Evolutionary conservation across 2,113 vertebrate genomes (phyloP).

Genomic region (Coturnix japonica): DNA sequence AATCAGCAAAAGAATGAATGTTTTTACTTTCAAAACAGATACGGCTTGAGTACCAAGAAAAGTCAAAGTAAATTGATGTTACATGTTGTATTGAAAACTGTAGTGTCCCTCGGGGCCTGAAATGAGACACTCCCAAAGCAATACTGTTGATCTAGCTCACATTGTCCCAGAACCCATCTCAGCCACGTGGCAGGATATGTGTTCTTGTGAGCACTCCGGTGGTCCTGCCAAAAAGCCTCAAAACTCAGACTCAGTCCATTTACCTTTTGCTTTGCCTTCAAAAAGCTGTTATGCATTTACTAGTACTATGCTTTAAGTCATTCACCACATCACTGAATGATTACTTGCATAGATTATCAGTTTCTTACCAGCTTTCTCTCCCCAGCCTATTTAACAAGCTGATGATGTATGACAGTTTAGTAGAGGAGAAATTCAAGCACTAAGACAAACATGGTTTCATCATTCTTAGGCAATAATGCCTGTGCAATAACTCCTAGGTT

Average conservation of each 20-base stretch:
- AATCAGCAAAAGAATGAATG: not conserved
- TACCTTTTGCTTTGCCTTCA: not conserved
- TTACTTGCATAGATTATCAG: not conserved
- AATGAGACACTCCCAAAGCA: conserved; percentile 82
- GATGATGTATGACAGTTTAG: not conserved
- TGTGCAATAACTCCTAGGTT: not conserved
- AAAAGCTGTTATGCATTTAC: not conserved
- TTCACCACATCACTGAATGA: not conserved
- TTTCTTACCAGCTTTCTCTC: not conserved
- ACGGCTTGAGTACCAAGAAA: not conserved
- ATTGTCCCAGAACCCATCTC: not conserved
- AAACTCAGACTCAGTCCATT: not conserved
- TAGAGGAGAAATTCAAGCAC: not conserved
- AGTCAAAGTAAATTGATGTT: rapidly evolving
- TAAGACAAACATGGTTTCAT: not conserved
- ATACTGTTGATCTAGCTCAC: conserved; percentile 81
- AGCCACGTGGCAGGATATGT: conserved; percentile 25
- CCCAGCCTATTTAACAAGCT: not conserved
- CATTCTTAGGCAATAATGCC: not conserved
- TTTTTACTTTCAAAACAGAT: not conserved
- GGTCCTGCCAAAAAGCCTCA: not conserved
- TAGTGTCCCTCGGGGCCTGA: conserved; percentile 62
- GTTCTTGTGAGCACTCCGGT: conserved; percentile 23
- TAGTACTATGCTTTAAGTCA: not conserved
- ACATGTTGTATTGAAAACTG: conserved; percentile 58